phyloP scores from a whole-genome alignment of 2,113 vertebrate species.

The Heterotis niloticus region DNA sequence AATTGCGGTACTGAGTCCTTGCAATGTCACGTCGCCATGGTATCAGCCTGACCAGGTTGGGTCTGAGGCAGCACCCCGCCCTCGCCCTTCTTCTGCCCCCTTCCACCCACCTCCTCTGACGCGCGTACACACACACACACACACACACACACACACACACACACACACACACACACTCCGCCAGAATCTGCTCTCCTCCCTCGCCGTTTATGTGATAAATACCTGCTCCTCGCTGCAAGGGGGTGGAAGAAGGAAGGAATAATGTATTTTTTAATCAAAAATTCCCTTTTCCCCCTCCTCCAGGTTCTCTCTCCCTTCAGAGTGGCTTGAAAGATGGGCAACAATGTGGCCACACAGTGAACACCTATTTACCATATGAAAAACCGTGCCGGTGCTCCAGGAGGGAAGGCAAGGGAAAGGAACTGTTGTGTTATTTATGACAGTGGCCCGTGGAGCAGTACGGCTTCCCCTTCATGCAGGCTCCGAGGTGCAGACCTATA shows the following conservation, averaged over 20 bases:
- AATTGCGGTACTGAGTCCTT: background rate
- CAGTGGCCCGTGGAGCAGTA: conserved; percentile 64
- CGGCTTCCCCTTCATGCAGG: conserved; percentile 57
- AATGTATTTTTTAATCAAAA: conserved; percentile 73
- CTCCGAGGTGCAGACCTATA: conserved; percentile 59
- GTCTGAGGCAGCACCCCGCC: background rate
- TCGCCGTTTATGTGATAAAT: conserved; percentile 68
- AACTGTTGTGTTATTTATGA: conserved; percentile 73
- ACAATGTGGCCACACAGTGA: conserved; percentile 69
- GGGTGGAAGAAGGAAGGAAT: conserved; percentile 56
- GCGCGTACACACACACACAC: too few relatives aligned
- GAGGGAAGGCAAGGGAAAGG: conserved; percentile 48
- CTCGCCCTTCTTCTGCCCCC: conserved; percentile 30
- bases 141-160: background rate
- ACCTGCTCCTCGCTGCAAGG: conserved; percentile 53
- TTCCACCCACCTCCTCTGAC: background rate
- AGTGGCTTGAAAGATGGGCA: conserved; percentile 70
- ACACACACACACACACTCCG: background rate
- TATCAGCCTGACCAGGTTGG: background rate
- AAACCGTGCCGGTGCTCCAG: conserved; percentile 59
- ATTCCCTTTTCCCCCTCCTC: conserved; percentile 67
- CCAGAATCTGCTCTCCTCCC: conserved; percentile 36
- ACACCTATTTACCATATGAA: conserved; percentile 78
- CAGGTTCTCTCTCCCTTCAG: conserved; percentile 62
- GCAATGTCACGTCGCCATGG: background rate